Evolutionary conservation across 2,113 vertebrate genomes (phyloP), one percentile per base, ranked within the genome.

Genomic region (Malurus elegans): DNA sequence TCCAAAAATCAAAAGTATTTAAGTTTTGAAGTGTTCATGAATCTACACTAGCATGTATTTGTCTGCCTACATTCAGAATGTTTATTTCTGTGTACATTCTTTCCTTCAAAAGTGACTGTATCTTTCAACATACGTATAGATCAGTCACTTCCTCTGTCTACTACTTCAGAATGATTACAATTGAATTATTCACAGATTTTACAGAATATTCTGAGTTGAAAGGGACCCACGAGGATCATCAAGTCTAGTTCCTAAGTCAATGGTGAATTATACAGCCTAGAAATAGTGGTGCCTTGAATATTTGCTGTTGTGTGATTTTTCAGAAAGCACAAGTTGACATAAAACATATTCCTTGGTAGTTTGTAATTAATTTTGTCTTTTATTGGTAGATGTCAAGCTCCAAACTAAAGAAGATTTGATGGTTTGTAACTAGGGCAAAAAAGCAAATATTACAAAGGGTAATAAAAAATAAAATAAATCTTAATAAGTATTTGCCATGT

Each of bases 401-500:
- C 45, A 85, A 94, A 83, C 51, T 53, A 80, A 91, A 92, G 67
- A 86, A 93, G 42, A 71, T 94, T 91, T 86, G 57, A 88, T 14
- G 21, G 60, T 95, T 97, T 94, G 92, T 51, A 92, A 90, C 61
- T 32, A 84, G 40, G 86, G 24, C 26, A 60, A 86, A 88, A 93
- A 90, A 90, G 4, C 31, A 94, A 88, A 73, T 81, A 57, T 86
- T 94, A 17, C 81, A 93, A 91, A 91, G 94, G 51, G 34, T 62
- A 95, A 94, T 94, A 94, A 95, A 93, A 72, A 91, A 62, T 83
- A 90, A 92, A 96, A 96, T 75, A 92, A 95, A 95, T 97, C 82
- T 97, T 85, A 95, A 66, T 84, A 93, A 86, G n/a, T 92, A 90
- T 93, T 94, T 94, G 87, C 66, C 79, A 61, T 80, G 38, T 92